Conservation (phyloP, 2,113 vertebrate genomes). For the Pseudopipra pipra region DNA sequence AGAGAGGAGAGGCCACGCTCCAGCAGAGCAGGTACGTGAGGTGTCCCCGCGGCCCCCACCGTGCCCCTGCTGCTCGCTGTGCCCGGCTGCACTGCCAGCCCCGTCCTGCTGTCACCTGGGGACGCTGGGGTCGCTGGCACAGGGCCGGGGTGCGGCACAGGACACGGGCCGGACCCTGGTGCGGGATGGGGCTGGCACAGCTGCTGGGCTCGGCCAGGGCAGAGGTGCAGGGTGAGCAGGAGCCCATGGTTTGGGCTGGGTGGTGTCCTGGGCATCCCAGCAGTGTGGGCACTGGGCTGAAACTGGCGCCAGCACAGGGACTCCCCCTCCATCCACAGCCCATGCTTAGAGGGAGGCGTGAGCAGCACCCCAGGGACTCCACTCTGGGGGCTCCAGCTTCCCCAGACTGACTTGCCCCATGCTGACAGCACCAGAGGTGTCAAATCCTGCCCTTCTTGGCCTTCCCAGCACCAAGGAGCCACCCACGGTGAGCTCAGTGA, state of each 20-base stretch:
- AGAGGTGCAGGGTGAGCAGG: neutral
- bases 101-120: rapidly evolving
- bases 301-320: rapidly evolving
- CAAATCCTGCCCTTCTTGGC: neutral
- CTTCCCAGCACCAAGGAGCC: neutral
- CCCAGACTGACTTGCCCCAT: rapidly evolving
- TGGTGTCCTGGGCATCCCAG: neutral
- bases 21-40: neutral
- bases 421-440: neutral
- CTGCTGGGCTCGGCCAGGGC: neutral
- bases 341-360: rapidly evolving
- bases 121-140: neutral
- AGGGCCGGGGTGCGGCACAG: rapidly evolving
- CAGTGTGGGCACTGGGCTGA: neutral
- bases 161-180: rapidly evolving
- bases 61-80: neutral
- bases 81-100: neutral
- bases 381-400: neutral
- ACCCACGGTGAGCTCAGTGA: rapidly evolving
- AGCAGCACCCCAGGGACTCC: neutral
- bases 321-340: neutral
- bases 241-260: rapidly evolving
- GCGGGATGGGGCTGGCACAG: rapidly evolving
- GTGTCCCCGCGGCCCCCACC: neutral
- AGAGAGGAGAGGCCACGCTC: neutral